Percentiles rank a stretch among this genome's conserved stretches.
These are phyloP conservation scores for Lingula anatina DNA, from an alignment of 2,888 invertebrate genomes.

Conservation along the genomic window DNA sequence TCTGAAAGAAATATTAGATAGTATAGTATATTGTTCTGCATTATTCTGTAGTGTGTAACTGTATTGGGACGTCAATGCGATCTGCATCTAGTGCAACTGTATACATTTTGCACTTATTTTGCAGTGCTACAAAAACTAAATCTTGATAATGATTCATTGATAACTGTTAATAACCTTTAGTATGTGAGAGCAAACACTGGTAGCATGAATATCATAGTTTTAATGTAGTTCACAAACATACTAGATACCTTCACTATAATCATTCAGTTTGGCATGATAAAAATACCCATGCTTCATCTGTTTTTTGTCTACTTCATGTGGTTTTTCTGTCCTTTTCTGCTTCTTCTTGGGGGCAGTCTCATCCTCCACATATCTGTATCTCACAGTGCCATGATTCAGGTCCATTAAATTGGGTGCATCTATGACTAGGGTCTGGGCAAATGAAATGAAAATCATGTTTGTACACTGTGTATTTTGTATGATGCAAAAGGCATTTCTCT, in stretches of 20 bases:
- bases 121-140: too few species aligned
- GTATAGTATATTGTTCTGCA: too few species aligned
- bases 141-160: too few species aligned
- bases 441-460: neutral
- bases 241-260: conserved; percentile 33
- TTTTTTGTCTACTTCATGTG: conserved; percentile 34
- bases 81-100: too few species aligned
- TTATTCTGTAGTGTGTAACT: too few species aligned
- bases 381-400: conserved; percentile 39
- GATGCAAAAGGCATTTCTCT: too few species aligned
- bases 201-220: neutral
- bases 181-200: neutral
- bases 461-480: neutral
- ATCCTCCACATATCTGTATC: conserved; percentile 29
- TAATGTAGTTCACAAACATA: neutral
- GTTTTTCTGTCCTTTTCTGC: conserved; percentile 23
- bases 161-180: too few species aligned
- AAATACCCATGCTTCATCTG: conserved; percentile 34
- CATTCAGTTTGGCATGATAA: conserved; percentile 35
- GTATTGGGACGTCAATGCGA: too few species aligned
- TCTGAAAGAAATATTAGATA: too few species aligned
- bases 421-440: conserved; percentile 20
- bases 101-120: neutral
- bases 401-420: conserved; percentile 41
- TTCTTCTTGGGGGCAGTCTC: conserved; percentile 12